phyloP scores from a whole-genome alignment of 2,797 vertebrate species.

The Rachycentron canadum region DNA sequence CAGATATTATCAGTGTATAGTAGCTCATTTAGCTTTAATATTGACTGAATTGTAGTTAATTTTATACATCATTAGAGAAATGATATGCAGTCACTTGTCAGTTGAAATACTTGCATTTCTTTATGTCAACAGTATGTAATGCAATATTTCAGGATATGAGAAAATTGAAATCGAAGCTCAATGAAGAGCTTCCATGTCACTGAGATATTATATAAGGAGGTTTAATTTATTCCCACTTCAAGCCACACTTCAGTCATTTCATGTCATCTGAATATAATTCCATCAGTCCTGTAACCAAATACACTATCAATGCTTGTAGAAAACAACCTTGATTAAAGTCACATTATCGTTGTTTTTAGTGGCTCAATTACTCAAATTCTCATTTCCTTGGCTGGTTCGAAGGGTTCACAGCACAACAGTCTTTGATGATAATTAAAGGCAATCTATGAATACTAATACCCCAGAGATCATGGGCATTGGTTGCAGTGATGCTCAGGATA shows the following conservation, averaged over 20 bases:
- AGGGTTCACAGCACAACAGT: constrained; percentile 36
- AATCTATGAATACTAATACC: constrained; percentile 62
- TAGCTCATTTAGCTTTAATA: background rate
- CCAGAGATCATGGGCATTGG: constrained; percentile 31
- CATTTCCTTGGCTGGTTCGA: constrained; percentile 25
- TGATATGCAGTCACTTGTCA: constrained; percentile 4
- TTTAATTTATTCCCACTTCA: constrained; percentile 13
- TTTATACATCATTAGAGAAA: constrained; percentile 11
- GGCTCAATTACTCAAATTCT: constrained; percentile 31
- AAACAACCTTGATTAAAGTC: constrained; percentile 47
- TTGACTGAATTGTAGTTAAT: constrained; percentile 10
- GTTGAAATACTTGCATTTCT: background rate
- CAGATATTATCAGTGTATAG: too few species aligned
- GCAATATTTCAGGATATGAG: constrained; percentile 1
- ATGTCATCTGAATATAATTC: constrained; percentile 31
- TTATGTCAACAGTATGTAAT: constrained; percentile 12
- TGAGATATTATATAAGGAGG: constrained; percentile 22
- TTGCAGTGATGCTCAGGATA: constrained; percentile 30
- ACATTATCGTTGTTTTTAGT: constrained; percentile 28
- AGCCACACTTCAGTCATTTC: constrained; percentile 36
- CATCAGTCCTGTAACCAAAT: constrained; percentile 16
- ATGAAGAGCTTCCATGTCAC: constrained; percentile 14
- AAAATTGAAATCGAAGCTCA: constrained; percentile 18
- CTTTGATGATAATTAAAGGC: constrained; percentile 62
- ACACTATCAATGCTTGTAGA: constrained; percentile 33